phyloP scores from a whole-genome alignment of 2,113 vertebrate genomes.

The Serranochromis macrocephalus region DNA sequence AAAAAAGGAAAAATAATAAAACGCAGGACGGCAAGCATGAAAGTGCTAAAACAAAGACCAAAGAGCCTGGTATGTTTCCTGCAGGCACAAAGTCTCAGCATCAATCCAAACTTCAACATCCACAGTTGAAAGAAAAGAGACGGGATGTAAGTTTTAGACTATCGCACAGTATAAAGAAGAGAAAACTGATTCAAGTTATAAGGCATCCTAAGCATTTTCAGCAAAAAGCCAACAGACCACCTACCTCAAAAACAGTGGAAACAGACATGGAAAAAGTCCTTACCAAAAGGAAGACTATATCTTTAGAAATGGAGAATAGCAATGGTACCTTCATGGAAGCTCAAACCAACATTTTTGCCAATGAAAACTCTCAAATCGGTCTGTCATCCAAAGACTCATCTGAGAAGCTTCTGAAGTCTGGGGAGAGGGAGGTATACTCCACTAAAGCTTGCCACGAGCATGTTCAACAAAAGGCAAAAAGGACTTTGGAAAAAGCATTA shows the following conservation, averaged over 20 bases:
- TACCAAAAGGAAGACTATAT: neutral
- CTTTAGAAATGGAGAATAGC: neutral
- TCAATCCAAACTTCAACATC: neutral
- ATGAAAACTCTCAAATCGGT: neutral
- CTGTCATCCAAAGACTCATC: neutral
- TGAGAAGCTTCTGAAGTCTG: neutral
- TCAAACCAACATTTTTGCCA: neutral
- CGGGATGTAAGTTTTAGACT: neutral
- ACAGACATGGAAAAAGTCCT: neutral
- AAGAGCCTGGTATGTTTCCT: neutral
- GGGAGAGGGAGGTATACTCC: neutral
- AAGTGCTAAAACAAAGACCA: neutral
- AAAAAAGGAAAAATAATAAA: neutral
- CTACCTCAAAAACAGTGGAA: neutral
- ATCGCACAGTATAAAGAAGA: neutral
- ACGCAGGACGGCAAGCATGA: neutral
- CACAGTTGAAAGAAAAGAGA: neutral
- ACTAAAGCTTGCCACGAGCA: neutral
- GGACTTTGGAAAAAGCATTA: neutral
- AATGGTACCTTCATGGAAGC: fast-evolving
- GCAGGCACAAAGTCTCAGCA: neutral
- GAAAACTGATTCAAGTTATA: neutral
- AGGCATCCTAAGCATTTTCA: neutral
- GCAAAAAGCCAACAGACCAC: neutral
- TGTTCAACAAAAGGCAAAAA: neutral